These are phyloP conservation scores for Erythrocercus mccallii DNA, from an alignment of 2,113 vertebrate genomes.

Conservation along the genomic window DNA sequence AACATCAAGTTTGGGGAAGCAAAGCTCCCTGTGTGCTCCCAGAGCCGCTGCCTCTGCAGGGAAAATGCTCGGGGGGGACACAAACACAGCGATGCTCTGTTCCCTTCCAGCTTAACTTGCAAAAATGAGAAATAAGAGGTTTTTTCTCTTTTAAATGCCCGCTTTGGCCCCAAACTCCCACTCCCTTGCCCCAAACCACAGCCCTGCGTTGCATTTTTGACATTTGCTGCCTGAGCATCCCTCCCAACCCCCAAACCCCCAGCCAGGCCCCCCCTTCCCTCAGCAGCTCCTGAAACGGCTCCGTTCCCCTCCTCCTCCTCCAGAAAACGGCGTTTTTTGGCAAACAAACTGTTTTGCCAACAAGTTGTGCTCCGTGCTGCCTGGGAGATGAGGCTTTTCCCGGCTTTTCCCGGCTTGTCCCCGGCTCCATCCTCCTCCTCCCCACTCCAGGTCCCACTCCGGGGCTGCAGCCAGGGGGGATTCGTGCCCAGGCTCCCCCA, in stretches of 20 bases:
- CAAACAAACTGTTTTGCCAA: slow-evolving; percentile 45
- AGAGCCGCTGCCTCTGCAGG: neutral
- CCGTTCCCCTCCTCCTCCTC: neutral
- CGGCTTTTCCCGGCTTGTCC: neutral
- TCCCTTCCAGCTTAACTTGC: neutral
- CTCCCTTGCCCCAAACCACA: neutral
- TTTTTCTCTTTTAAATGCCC: neutral
- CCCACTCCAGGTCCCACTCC: accelerated
- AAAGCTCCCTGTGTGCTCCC: neutral
- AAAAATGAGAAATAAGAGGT: neutral
- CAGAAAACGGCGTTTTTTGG: slow-evolving; percentile 11
- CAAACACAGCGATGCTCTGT: neutral
- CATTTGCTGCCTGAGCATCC: neutral
- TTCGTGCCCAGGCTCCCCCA: accelerated
- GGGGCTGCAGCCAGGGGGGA: neutral
- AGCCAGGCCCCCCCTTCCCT: neutral
- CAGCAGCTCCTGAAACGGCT: neutral
- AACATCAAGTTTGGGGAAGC: neutral
- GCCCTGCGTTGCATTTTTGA: neutral
- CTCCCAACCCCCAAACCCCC: neutral
- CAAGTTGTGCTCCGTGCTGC: slow-evolving; percentile 1
- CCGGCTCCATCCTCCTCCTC: neutral
- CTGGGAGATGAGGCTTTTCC: neutral
- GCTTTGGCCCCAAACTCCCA: neutral
- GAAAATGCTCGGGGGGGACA: neutral